Evolutionary conservation across 2,888 invertebrate genomes (phyloP).

Genomic region (Bombyx huttoni): DNA sequence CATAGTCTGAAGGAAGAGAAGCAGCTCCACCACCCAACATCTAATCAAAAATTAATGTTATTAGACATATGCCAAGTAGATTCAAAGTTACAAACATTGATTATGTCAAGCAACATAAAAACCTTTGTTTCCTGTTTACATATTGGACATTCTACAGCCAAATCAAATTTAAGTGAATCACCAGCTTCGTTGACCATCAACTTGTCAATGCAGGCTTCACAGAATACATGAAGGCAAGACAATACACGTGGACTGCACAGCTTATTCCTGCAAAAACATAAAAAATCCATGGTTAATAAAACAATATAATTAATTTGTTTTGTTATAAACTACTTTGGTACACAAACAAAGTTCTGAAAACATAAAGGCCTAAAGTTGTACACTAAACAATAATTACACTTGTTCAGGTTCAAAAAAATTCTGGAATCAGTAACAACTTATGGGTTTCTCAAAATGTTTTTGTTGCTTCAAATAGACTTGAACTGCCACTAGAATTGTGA

Average conservation of each 20-base stretch:
- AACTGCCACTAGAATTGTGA: too few species aligned
- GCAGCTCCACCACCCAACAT: conserved; percentile 83
- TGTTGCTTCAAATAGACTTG: too few species aligned
- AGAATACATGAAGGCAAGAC: conserved; percentile 95
- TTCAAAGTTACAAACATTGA: conserved; percentile 1
- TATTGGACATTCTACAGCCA: conserved; percentile 80
- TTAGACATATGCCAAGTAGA: conserved; percentile 4
- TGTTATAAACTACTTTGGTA: too few species aligned
- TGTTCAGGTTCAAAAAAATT: too few species aligned
- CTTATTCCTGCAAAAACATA: conserved; percentile 73
- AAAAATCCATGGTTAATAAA: too few species aligned
- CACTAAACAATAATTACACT: too few species aligned
- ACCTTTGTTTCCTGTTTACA: conserved; percentile 91
- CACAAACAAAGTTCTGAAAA: too few species aligned
- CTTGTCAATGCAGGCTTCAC: conserved; percentile 91
- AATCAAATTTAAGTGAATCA: conserved; percentile 75
- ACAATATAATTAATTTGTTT: too few species aligned
- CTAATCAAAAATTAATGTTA: conserved; percentile 36
- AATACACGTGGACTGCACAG: conserved; percentile 88
- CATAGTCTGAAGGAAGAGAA: conserved; percentile 88
- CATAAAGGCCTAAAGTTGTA: too few species aligned
- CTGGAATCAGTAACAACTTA: too few species aligned
- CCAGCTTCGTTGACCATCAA: conserved; percentile 80
- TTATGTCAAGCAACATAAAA: background rate
- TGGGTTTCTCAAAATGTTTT: too few species aligned